These are phyloP conservation scores for Atta texana DNA, from an alignment of 1,140 invertebrate genomes.

Conservation along the genomic window DNA sequence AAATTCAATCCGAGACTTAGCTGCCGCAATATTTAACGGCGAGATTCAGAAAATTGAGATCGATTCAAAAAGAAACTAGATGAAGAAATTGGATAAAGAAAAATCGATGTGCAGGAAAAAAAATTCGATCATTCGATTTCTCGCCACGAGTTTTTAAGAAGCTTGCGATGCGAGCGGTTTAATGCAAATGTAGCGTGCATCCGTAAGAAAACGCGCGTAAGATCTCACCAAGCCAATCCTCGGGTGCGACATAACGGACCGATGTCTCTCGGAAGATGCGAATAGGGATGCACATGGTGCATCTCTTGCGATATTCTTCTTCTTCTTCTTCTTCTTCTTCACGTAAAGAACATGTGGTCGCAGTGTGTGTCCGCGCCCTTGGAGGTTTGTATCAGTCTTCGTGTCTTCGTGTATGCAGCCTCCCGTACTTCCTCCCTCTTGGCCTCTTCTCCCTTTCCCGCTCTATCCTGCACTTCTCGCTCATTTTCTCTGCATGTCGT, in stretches of 20 bases:
- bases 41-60: background rate
- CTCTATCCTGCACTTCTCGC: background rate
- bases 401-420: constrained; percentile 21
- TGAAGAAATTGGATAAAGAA: background rate
- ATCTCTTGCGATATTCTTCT: constrained; percentile 36
- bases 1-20: constrained; percentile 18
- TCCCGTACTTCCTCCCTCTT: background rate
- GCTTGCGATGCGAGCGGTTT: background rate
- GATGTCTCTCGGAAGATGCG: constrained; percentile 17
- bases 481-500: constrained; percentile 51
- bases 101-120: no score
- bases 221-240: background rate
- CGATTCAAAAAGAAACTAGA: no score
- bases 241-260: constrained; percentile 28
- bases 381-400: constrained; percentile 42
- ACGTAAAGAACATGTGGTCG: constrained; percentile 40
- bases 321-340: background rate
- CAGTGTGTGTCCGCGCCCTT: constrained; percentile 49
- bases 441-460: no score
- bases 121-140: background rate
- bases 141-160: background rate
- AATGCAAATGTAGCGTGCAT: background rate
- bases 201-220: background rate
- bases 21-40: background rate
- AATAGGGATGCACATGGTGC: constrained; percentile 38